Evolutionary conservation across 2,113 vertebrate species (phyloP), one percentile per base, ranked within the genome.

Genomic region (Patagioenas fasciata): DNA sequence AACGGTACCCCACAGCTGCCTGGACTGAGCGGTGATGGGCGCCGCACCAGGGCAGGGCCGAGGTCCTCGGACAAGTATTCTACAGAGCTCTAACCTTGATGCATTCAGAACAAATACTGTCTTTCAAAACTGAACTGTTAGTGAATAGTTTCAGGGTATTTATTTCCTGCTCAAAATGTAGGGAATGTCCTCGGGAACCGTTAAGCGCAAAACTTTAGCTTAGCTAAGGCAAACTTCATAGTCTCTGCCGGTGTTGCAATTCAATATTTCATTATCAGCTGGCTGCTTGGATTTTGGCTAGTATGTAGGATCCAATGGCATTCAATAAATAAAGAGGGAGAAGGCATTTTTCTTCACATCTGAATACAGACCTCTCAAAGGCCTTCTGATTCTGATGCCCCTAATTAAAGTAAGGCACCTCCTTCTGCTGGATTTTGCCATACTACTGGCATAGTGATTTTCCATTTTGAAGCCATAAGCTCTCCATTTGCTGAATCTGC

Each of bases 21-120:
- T 99, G 99, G 99, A 97, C 96, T 1, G 98, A 99, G 75, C 98
- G 98, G 95, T 99, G 98, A 99, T 66, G n/a, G 75, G 78, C 85
- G 16, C 42, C 5, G 88, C 25, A 20, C 20, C 13, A 21, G 16
- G 58, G 3, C 16, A 56, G 29, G 19, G 74, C 60, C 3, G 0
- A 38, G 23, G 20, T 48, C 80, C 60, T 67, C 47, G 10, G 10
- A 44, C 31, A 36, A 53, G 38, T 29, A n/a, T 40, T 58, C 79
- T 15, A 69, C 40, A 24, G 47, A 87, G 48, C 94, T 65, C 69
- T 82, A 26, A 66, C 10, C 73, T 21, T 9, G 74, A 85, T 61
- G 58, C 81, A 71, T 61, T 61, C 53, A 38, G 78, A 74, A 38
- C 28, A 82, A 48, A 56, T 32, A 14, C 2, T 50, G 18, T 13